Base-by-base conservation (phyloP, 2,888 invertebrate genomes). In the Oxyscelio sp. region DNA sequence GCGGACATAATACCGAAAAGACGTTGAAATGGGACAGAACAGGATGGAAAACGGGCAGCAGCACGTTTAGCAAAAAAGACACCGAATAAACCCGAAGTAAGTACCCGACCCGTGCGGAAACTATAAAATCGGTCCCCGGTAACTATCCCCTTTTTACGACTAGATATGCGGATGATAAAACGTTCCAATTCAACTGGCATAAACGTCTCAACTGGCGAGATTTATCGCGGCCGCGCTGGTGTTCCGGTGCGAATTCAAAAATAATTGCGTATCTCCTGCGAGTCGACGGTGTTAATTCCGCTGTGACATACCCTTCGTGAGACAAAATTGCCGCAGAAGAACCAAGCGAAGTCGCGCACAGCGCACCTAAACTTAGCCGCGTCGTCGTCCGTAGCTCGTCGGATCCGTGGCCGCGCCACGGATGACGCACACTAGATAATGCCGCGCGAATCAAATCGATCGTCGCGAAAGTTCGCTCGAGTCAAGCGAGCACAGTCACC, bases 121-220 rank as follows among this genome's bases (percentile, higher is more conserved):
- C 40, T 59, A 66, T 71, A 71, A 79, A 79, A 59, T 54, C 40
- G 58, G 66, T 59, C 38, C 11, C 40, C 73, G 63, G 52, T 73
- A 79, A 70, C 78, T 79, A 65, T 83, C 70, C 66, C 66, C 78
- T 68, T 83, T 79, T 83, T 83, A 83, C 68, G 79, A 79, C 75
- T 79, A 68, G 61, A 70, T 70, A 75, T 79, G 75, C 68, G 70
- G 81, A 83, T 84, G 81, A 83, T 81, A 86, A 81, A 83, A 74
- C 70, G 80, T 79, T 83, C 86, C 81, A 65, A 82, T 75, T 82
- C 81, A 75, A 83, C 81, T 82, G 81, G 83, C 81, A 86, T 86
- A 86, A 86, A 86, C 79, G 86, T 86, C 86, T 71, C 78, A 74
- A 65, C 68, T n/a, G n/a, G n/a, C 19, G 56, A 78, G 83, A 86